Conservation (phyloP, 2,888 invertebrate species). For the Athalia rosae region DNA sequence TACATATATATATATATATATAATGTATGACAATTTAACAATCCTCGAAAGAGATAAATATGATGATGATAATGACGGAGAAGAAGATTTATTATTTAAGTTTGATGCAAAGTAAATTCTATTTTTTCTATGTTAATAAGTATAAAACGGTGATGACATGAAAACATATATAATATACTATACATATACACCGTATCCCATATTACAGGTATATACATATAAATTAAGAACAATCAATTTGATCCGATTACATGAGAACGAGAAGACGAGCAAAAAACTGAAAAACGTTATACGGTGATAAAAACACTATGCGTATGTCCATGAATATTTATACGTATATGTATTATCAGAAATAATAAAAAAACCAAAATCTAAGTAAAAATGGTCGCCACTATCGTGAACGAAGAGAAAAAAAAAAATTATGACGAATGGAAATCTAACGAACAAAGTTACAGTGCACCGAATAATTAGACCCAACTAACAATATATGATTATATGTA, state of each 20-base stretch:
- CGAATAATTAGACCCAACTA: no score
- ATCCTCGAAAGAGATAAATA: slow-evolving; percentile 34
- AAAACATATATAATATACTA: slow-evolving; percentile 52
- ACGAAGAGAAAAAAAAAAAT: no score
- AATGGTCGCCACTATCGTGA: no score
- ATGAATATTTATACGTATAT: slow-evolving; percentile 50
- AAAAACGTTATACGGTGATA: slow-evolving; percentile 37
- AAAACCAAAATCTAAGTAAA: no score
- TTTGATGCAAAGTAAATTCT: slow-evolving; percentile 72
- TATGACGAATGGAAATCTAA: no score
- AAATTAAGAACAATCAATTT: slow-evolving; percentile 55
- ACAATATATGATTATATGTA: slow-evolving; percentile 50
- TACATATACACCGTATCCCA: slow-evolving; percentile 70
- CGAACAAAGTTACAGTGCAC: no score
- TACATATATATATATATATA: background rate
- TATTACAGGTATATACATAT: slow-evolving; percentile 62
- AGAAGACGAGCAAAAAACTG: no score
- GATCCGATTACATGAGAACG: slow-evolving; percentile 40
- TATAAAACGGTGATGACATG: slow-evolving; percentile 58
- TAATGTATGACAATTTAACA: background rate
- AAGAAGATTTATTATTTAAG: slow-evolving; percentile 70
- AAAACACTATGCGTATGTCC: slow-evolving; percentile 47
- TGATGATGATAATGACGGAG: slow-evolving; percentile 44
- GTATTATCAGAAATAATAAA: no score
- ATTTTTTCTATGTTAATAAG: slow-evolving; percentile 73